Evolutionary conservation across 2,888 invertebrate species (phyloP).

Genomic region (Brachyptera putata): DNA sequence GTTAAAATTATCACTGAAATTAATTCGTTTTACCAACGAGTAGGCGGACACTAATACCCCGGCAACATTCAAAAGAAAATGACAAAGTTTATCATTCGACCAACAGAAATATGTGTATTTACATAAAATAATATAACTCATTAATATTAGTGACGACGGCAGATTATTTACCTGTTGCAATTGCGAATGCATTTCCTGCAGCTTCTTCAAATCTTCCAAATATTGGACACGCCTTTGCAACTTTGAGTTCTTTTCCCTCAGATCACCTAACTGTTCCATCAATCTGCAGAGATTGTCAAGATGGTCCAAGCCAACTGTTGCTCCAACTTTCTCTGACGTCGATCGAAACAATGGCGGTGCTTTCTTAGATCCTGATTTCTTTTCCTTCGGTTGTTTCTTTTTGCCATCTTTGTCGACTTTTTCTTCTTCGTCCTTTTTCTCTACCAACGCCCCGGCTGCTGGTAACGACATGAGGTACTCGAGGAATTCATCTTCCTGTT

Average conservation of each 20-base stretch:
- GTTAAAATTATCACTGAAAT: too few species aligned
- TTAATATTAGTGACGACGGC: too few species aligned
- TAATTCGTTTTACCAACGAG: too few species aligned
- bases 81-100: too few species aligned
- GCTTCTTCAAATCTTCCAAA: conserved; percentile 64
- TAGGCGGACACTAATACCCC: too few species aligned
- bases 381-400: too few species aligned
- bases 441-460: too few species aligned
- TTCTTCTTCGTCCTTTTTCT: too few species aligned
- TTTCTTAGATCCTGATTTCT: neutral
- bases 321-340: conserved; percentile 15
- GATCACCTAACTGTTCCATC: conserved; percentile 68
- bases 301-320: conserved; percentile 59
- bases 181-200: conserved; percentile 57
- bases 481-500: conserved; percentile 45
- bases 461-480: conserved; percentile 47
- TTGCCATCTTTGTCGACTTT: too few species aligned
- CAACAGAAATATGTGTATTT: too few species aligned
- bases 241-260: conserved; percentile 67
- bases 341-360: conserved; percentile 22
- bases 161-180: conserved; percentile 38
- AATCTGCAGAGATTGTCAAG: conserved; percentile 72
- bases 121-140: too few species aligned
- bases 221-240: conserved; percentile 65
- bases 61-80: too few species aligned